A percentile compares a stretch with the other conserved stretches of the same genome.
Conservation (phyloP, 2,113 vertebrate genomes). For the Chamaea fasciata region DNA sequence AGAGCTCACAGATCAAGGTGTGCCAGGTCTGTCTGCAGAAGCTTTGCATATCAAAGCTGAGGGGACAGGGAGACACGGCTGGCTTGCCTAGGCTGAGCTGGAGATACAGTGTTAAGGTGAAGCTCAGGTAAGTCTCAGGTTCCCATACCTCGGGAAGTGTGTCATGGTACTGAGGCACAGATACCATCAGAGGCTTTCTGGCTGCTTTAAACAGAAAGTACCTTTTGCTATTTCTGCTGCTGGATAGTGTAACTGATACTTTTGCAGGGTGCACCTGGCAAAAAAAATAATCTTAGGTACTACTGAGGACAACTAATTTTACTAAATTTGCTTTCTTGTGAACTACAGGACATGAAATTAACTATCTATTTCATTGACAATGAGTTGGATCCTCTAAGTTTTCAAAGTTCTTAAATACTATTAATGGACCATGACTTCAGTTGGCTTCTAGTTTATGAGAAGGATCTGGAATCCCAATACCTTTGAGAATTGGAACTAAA, state of each 20-base stretch:
- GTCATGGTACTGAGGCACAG: neutral
- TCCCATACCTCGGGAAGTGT: accelerated
- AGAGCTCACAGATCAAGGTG: neutral
- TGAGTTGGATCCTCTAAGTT: neutral
- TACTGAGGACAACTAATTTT: neutral
- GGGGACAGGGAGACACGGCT: neutral
- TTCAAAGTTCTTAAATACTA: neutral
- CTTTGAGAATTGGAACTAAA: neutral
- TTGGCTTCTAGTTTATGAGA: neutral
- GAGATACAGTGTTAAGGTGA: neutral
- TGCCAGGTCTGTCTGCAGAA: neutral
- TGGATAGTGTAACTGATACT: neutral
- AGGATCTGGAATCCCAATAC: neutral
- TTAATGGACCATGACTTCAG: neutral
- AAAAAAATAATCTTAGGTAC: neutral
- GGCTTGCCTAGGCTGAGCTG: neutral
- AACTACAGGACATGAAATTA: neutral
- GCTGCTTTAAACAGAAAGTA: neutral
- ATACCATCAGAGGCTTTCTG: neutral
- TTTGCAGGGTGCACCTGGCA: neutral
- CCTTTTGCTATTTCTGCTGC: neutral
- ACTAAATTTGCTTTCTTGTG: neutral
- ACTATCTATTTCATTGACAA: neutral
- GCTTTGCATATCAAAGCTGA: neutral
- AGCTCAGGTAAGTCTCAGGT: neutral